Percentiles rank a stretch among this genome's conserved stretches.
Conservation (phyloP, 2,113 vertebrate genomes). For the Lichenostomus cassidix region DNA sequence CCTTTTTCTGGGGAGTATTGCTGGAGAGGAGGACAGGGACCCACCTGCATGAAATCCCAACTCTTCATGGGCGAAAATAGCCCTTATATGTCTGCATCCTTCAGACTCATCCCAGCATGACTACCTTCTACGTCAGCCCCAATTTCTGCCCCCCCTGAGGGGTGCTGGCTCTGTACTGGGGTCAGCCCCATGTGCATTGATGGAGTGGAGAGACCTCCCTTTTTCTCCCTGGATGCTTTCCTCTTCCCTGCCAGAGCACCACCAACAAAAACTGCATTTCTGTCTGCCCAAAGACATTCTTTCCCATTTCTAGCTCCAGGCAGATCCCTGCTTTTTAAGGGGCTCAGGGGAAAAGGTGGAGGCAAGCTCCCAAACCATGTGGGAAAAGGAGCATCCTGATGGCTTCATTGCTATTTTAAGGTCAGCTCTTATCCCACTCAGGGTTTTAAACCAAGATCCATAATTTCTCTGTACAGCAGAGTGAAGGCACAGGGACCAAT, state of each 20-base stretch:
- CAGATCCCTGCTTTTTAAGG: not conserved
- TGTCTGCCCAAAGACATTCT: not conserved
- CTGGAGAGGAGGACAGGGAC: not conserved
- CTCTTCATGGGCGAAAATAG: not conserved
- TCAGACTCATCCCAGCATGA: accelerated
- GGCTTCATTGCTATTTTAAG: not conserved
- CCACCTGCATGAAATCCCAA: not conserved
- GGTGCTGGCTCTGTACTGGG: not conserved
- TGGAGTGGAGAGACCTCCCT: not conserved
- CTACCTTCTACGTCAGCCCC: not conserved
- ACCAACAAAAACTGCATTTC: not conserved
- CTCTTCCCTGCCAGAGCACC: not conserved
- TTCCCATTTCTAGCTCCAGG: not conserved
- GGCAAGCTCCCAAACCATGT: not conserved
- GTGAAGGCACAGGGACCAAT: not conserved
- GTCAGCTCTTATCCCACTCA: not conserved
- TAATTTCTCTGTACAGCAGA: not conserved
- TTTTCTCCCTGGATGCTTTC: not conserved
- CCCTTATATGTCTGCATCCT: not conserved
- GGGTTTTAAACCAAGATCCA: not conserved
- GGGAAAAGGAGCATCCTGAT: not conserved
- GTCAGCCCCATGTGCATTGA: not conserved
- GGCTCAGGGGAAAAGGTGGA: not conserved
- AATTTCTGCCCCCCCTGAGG: accelerated
- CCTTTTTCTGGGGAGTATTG: not conserved